Evolutionary conservation across 2,888 invertebrate species (phyloP).

Genomic region (Chloroclysta siterata): DNA sequence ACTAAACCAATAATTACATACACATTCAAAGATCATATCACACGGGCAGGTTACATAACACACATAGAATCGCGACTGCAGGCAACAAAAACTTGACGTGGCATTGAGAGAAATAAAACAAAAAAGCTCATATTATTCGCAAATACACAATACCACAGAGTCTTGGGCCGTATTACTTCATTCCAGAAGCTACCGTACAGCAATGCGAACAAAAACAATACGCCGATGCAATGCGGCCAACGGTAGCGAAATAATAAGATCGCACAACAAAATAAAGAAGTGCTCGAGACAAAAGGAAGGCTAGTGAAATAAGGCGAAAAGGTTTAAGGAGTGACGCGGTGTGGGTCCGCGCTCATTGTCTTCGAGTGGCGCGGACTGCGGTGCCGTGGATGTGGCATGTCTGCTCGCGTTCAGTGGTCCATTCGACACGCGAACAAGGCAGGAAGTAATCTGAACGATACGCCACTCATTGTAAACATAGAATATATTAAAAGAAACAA

Average conservation of each 20-base stretch:
- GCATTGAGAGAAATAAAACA: slow-evolving; percentile 63
- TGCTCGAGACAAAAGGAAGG: slow-evolving; percentile 81
- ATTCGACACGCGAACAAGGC: not conserved
- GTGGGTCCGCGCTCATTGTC: slow-evolving; percentile 80
- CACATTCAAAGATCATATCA: slow-evolving; percentile 59
- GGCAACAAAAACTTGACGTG: slow-evolving; percentile 66
- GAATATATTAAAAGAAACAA: too few species aligned
- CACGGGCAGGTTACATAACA: slow-evolving; percentile 63
- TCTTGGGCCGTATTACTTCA: slow-evolving; percentile 79
- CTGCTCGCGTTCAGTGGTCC: not conserved
- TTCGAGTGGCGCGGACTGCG: slow-evolving; percentile 43
- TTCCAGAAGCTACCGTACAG: slow-evolving; percentile 70
- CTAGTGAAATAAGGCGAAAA: slow-evolving; percentile 83
- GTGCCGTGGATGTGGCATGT: slow-evolving; percentile 57
- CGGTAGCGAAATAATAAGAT: slow-evolving; percentile 85
- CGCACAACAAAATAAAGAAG: slow-evolving; percentile 84
- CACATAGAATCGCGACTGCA: slow-evolving; percentile 58
- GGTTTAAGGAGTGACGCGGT: slow-evolving; percentile 81
- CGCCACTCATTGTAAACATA: too few species aligned
- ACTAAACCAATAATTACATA: slow-evolving; percentile 52
- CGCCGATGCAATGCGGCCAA: slow-evolving; percentile 75
- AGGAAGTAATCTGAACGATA: too few species aligned
- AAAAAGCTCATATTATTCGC: slow-evolving; percentile 55
- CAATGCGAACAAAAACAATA: slow-evolving; percentile 77
- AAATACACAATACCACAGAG: slow-evolving; percentile 80